These are phyloP conservation scores for Synanthedon myopaeformis DNA, from an alignment of 2,888 invertebrate species.

Conservation along the genomic window DNA sequence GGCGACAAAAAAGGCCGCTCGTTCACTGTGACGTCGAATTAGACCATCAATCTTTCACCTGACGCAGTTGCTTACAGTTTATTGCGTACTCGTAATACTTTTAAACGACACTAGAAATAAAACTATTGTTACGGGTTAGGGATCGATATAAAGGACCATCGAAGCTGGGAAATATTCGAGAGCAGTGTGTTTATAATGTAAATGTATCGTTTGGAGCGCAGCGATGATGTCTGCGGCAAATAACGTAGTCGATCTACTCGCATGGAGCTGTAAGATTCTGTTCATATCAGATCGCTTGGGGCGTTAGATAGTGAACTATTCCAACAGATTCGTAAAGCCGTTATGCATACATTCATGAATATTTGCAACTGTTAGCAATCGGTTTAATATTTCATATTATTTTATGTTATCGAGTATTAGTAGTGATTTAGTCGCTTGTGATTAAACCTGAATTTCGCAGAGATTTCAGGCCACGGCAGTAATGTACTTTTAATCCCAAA, in stretches of 20 bases:
- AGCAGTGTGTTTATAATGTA: background rate
- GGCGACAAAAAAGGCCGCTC: constrained; percentile 27
- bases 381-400: too few species aligned
- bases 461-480: too few species aligned
- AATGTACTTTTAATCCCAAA: too few species aligned
- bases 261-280: background rate
- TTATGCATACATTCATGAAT: too few species aligned
- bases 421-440: too few species aligned
- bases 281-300: background rate
- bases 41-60: constrained; percentile 50
- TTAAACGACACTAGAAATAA: constrained; percentile 11
- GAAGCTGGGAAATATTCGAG: background rate
- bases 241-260: background rate
- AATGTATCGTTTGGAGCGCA: background rate
- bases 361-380: too few species aligned
- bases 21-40: constrained; percentile 29
- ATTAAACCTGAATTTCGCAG: too few species aligned
- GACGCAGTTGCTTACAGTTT: constrained; percentile 32
- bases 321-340: too few species aligned
- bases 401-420: too few species aligned
- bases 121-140: background rate
- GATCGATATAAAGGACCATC: background rate
- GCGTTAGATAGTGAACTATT: background rate
- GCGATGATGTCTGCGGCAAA: background rate
- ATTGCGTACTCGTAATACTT: constrained; percentile 26